Conservation (phyloP, 2,113 vertebrate genomes). For the Neolamprologus sp. region DNA sequence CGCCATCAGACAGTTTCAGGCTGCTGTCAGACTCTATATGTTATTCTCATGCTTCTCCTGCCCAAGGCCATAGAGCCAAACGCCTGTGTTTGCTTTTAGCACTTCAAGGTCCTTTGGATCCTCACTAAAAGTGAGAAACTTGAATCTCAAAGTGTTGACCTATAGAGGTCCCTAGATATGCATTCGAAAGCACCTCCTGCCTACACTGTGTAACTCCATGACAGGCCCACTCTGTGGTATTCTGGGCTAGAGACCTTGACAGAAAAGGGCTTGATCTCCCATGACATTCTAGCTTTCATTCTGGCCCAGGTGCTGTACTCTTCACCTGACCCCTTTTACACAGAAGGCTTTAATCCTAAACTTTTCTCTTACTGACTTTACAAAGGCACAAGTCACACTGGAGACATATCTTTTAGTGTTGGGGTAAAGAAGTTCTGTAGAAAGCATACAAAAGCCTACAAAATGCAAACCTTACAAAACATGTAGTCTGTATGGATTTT, state of each 20-base stretch:
- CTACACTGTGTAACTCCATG: not conserved
- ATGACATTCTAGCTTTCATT: slow-evolving; percentile 12
- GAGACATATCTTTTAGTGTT: not conserved
- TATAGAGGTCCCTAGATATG: slow-evolving; percentile 22
- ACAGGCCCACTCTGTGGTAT: not conserved
- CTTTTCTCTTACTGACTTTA: slow-evolving; percentile 30
- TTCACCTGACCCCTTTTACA: not conserved
- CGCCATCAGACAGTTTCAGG: slow-evolving; percentile 11
- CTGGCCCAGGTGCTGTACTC: not conserved
- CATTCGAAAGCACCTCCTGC: slow-evolving; percentile 32
- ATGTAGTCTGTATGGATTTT: not conserved
- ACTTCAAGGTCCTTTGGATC: slow-evolving; percentile 39
- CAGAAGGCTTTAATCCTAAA: not conserved
- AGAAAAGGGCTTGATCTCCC: slow-evolving; percentile 4
- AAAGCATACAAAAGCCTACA: not conserved
- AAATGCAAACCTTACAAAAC: not conserved
- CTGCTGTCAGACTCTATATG: slow-evolving; percentile 16
- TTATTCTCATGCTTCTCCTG: slow-evolving; percentile 1
- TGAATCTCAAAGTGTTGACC: slow-evolving; percentile 20
- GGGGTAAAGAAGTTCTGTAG: not conserved
- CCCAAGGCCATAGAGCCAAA: slow-evolving; percentile 4
- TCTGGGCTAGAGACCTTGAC: slow-evolving; percentile 1
- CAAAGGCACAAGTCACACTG: not conserved
- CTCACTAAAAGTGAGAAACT: slow-evolving; percentile 1
- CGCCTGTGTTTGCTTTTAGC: slow-evolving; percentile 18